Evolutionary conservation across 2,888 invertebrate genomes (phyloP).

Genomic region (Lasius fuliginosus): DNA sequence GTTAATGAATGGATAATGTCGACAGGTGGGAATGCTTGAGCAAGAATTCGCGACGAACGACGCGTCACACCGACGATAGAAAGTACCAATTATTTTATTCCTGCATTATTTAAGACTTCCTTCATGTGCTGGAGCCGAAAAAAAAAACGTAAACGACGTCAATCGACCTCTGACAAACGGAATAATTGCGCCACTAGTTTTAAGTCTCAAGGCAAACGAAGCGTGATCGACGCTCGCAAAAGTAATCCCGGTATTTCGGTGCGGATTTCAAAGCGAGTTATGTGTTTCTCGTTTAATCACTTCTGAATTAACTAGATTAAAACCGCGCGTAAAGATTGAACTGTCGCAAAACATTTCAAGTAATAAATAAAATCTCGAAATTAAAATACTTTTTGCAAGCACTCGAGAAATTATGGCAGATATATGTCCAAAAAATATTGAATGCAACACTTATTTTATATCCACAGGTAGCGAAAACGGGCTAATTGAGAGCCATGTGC

Average conservation of each 20-base stretch:
- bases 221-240: not conserved
- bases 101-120: constrained; percentile 21
- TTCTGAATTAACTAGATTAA: not conserved
- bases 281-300: not conserved
- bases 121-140: constrained; percentile 17
- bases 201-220: constrained; percentile 36
- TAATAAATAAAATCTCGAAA: not conserved
- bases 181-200: constrained; percentile 23
- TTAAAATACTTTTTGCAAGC: not conserved
- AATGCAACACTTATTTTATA: not conserved
- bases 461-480: too few relatives aligned
- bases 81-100: constrained; percentile 21
- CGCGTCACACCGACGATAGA: constrained; percentile 7
- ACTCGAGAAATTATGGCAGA: not conserved
- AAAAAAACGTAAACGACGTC: constrained; percentile 23
- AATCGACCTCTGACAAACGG: constrained; percentile 27
- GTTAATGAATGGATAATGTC: constrained; percentile 39
- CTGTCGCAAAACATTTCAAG: not conserved
- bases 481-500: too few relatives aligned
- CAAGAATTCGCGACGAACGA: constrained; percentile 39
- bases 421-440: not conserved
- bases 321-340: not conserved
- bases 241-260: constrained; percentile 11
- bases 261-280: constrained; percentile 11
- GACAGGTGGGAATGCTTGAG: constrained; percentile 32